Evolutionary conservation across 2,113 vertebrate species (phyloP).

Genomic region (Thamnophis sirtalis): DNA sequence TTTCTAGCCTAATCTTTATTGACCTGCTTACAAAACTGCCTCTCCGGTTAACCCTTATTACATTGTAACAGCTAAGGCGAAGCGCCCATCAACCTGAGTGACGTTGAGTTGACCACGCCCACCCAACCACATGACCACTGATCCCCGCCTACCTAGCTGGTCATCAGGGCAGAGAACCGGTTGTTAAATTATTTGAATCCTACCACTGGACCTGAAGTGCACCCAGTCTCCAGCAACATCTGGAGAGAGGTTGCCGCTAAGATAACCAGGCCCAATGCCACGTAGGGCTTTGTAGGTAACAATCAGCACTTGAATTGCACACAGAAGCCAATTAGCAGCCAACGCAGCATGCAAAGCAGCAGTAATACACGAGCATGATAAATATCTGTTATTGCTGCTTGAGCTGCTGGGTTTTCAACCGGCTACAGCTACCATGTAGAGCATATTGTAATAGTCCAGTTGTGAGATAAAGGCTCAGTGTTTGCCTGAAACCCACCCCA

Average conservation of each 20-base stretch:
- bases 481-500: neutral
- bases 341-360: neutral
- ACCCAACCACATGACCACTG: too few species aligned
- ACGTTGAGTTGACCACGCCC: too few species aligned
- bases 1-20: too few species aligned
- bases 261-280: neutral
- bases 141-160: too few species aligned
- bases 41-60: too few species aligned
- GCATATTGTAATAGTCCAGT: neutral
- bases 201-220: too few species aligned
- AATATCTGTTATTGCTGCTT: neutral
- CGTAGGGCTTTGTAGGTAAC: neutral
- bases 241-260: neutral
- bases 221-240: neutral
- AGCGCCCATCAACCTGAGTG: too few species aligned
- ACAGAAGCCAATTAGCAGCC: neutral
- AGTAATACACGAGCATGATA: neutral
- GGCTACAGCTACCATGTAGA: neutral
- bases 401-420: neutral
- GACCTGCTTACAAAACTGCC: too few species aligned
- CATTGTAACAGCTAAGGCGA: too few species aligned
- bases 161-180: too few species aligned
- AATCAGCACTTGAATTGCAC: neutral
- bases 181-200: too few species aligned
- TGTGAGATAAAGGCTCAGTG: neutral